Conservation (phyloP, 1,140 invertebrate genomes). For the Drosophila sechellia region DNA sequence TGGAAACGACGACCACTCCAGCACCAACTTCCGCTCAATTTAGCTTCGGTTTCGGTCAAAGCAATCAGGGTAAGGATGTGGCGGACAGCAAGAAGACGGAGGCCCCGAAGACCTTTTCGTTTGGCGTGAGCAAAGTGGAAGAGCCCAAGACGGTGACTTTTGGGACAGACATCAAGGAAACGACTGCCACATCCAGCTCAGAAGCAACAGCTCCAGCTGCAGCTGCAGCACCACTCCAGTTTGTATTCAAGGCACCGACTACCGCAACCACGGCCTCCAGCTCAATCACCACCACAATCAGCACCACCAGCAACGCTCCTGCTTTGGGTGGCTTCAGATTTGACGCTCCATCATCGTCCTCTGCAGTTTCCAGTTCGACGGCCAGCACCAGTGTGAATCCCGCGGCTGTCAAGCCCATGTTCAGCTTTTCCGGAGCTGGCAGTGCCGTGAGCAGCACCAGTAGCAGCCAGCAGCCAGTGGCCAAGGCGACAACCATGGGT, state of each 20-base stretch:
- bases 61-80: constrained; percentile 13
- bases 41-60: constrained; percentile 7
- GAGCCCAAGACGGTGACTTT: constrained; percentile 12
- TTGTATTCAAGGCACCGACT: constrained; percentile 21
- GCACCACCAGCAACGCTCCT: background rate
- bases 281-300: constrained; percentile 9
- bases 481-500: constrained; percentile 1
- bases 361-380: constrained; percentile 30
- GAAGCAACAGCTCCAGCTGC: constrained; percentile 8
- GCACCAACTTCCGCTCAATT: background rate
- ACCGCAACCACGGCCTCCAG: constrained; percentile 10
- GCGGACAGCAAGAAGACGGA: constrained; percentile 8
- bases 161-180: background rate
- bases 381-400: constrained; percentile 6
- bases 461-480: constrained; percentile 18
- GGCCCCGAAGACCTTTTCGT: background rate
- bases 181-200: constrained; percentile 7
- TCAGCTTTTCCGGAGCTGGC: constrained; percentile 17
- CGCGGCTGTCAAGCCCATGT: constrained; percentile 25
- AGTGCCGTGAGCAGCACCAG: constrained; percentile 38
- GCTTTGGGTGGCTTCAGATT: constrained; percentile 39
- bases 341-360: constrained; percentile 23
- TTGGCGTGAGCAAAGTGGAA: constrained; percentile 5
- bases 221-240: background rate
- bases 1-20: background rate